Conservation (phyloP, 2,888 invertebrate species). For the Hermaeophaga mercurialis region DNA sequence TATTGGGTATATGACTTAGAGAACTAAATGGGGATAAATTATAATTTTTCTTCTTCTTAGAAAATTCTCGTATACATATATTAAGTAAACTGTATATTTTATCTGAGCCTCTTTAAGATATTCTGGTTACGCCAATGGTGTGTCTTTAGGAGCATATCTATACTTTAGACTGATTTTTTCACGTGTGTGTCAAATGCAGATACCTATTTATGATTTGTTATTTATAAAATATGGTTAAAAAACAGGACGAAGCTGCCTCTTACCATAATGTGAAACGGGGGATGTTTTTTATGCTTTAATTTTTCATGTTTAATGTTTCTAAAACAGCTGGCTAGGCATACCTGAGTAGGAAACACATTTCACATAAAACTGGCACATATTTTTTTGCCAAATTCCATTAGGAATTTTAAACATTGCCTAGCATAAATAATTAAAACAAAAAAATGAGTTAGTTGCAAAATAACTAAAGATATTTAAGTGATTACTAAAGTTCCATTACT, state of each 20-base stretch:
- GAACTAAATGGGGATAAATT: too few relatives aligned
- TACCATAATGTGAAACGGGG: conserved; percentile 36
- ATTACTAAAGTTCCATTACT: too few relatives aligned
- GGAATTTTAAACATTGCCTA: not conserved
- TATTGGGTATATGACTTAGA: too few relatives aligned
- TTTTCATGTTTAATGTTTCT: conserved; percentile 35
- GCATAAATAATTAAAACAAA: not conserved
- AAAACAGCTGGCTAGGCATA: conserved; percentile 22
- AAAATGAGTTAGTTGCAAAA: too few relatives aligned
- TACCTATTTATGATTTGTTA: conserved; percentile 44
- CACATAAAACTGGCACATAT: not conserved
- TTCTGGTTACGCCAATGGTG: conserved; percentile 13
- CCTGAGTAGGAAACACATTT: conserved; percentile 14
- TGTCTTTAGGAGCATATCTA: conserved; percentile 18
- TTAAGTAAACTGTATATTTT: too few relatives aligned
- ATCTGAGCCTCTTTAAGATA: too few relatives aligned
- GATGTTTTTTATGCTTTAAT: conserved; percentile 35
- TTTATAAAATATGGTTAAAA: conserved; percentile 38
- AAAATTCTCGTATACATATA: too few relatives aligned
- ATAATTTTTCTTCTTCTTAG: too few relatives aligned
- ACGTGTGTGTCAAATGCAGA: conserved; percentile 39
- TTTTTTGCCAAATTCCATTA: not conserved
- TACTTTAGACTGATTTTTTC: conserved; percentile 39
- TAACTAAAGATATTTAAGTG: too few relatives aligned
- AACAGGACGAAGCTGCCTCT: conserved; percentile 27